Conservation (phyloP, 2,113 vertebrate species). For the Pterocles burchelli region DNA sequence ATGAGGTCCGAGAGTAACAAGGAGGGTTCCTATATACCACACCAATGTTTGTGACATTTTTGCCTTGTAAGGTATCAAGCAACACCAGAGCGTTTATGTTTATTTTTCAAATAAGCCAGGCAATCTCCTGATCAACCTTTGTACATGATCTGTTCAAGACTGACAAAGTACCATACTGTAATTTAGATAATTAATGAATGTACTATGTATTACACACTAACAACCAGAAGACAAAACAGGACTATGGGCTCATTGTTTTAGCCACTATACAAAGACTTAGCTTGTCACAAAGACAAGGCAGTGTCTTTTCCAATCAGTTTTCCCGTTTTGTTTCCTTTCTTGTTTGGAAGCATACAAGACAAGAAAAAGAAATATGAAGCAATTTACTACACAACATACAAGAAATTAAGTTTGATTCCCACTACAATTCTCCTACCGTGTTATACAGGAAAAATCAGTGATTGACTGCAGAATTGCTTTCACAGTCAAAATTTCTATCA, state of each 20-base stretch:
- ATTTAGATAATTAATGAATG: not conserved
- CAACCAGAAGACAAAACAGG: not conserved
- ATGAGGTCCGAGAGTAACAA: not conserved
- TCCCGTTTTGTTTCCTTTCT: not conserved
- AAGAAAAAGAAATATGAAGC: not conserved
- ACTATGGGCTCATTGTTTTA: not conserved
- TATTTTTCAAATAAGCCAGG: not conserved
- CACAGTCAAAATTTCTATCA: not conserved
- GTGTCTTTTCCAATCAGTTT: not conserved
- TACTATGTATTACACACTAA: not conserved
- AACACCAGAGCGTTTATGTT: not conserved
- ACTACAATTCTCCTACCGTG: not conserved
- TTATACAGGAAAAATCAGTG: not conserved
- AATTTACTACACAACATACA: not conserved
- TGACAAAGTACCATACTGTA: not conserved
- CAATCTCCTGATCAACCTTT: not conserved
- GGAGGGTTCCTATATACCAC: not conserved
- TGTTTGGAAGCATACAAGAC: not conserved
- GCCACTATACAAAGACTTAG: not conserved
- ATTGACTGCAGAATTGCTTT: not conserved
- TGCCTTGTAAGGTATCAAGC: not conserved
- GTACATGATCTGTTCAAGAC: not conserved
- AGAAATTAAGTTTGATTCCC: not conserved
- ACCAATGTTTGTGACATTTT: not conserved
- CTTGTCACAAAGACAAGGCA: not conserved